Evolutionary conservation across 1,140 invertebrate genomes (phyloP), one percentile per base, ranked within the genome.

Genomic region (Rhynchophorus ferrugineus): DNA sequence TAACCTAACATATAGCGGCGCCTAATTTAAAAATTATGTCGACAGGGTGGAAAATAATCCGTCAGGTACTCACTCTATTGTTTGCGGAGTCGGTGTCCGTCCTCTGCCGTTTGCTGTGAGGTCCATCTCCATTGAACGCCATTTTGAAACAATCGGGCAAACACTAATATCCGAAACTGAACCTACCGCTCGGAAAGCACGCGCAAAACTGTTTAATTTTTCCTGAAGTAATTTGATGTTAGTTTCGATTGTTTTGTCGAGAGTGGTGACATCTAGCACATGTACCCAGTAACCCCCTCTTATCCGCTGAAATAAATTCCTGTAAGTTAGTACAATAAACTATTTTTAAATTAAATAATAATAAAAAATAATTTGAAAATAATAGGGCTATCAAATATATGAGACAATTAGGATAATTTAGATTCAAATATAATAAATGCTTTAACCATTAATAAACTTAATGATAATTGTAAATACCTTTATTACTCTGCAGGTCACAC

Each of bases 81-180:
- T 69, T 72, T 37, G 64, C 63, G 33, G 70, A 63, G 56, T 74
- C 73, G 47, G 64, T 60, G 59, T 70, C 68, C 29, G 63, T 69
- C 44, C 71, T 64, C 59, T 69, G 71, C 60, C 73, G 65, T 70
- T 74, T 74, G 53, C 66, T 70, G 57, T 70, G 67, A 47, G 71
- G 71, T 54, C 71, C 72, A 61, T 74, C 72, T 61, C 72, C 73
- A 65, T 74, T 74, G 67, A 72, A 73, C 70, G 73, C 72, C 73
- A 74, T 74, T 67, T 70, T 70, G 60, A 61, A 63, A 63, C 60
- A 67, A 65, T 64, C 59, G 57, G 58, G 46, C 49, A 48, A 51
- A 43, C 29, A 37, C 44, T 47, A 43, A 55, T 50, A 53, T 54
- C 59, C 43, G 49, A 50, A 60, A 63, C 58, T 57, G 49, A 59